A percentile compares a stretch with the other conserved stretches of the same genome.
These are phyloP conservation scores for Drosophila paramelanica DNA, from an alignment of 2,888 invertebrate genomes.

Conservation along the genomic window DNA sequence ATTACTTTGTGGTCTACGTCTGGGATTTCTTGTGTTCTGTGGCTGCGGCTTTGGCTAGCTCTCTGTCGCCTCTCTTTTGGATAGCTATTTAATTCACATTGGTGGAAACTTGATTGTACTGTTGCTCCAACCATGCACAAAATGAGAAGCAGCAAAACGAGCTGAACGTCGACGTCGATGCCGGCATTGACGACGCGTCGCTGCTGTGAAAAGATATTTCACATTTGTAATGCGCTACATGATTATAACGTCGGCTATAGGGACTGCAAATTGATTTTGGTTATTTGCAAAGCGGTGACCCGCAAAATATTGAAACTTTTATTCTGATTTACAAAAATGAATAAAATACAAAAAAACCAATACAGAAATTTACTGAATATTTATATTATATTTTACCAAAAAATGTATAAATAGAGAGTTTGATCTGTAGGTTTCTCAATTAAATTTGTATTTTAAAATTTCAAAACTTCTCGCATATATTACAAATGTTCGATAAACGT, in stretches of 20 bases:
- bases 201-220: conserved; percentile 49
- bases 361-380: too few species aligned
- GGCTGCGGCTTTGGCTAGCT: conserved; percentile 46
- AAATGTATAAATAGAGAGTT: too few species aligned
- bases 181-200: conserved; percentile 29
- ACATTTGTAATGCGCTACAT: conserved; percentile 68
- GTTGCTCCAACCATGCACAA: conserved; percentile 64
- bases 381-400: too few species aligned
- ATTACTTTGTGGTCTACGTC: conserved; percentile 77
- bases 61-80: conserved; percentile 75
- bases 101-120: conserved; percentile 79
- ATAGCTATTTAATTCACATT: conserved; percentile 78
- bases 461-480: too few species aligned
- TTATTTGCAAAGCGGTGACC: not conserved
- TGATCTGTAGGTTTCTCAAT: too few species aligned
- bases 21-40: conserved; percentile 63
- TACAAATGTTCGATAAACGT: too few species aligned
- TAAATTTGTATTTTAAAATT: too few species aligned
- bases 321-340: too few species aligned
- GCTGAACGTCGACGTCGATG: conserved; percentile 40
- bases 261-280: conserved; percentile 17
- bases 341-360: too few species aligned
- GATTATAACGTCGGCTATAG: conserved; percentile 26
- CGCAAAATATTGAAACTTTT: too few species aligned
- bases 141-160: conserved; percentile 67